phyloP scores from a whole-genome alignment of 1,140 invertebrate genomes.

The Marisa cornuarietis region DNA sequence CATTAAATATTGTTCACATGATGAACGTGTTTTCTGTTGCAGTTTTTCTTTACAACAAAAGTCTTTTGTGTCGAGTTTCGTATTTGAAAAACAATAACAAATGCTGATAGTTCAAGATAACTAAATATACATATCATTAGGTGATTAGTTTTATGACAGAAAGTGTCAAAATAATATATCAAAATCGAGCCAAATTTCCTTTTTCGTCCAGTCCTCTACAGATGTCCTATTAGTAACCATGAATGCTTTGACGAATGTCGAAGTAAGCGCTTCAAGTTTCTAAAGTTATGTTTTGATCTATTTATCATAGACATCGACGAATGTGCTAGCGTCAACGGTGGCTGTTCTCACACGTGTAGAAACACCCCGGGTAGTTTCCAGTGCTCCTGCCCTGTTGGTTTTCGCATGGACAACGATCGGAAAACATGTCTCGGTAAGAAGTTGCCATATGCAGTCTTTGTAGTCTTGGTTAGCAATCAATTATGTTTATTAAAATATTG shows the following conservation, averaged over 20 bases:
- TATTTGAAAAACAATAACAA: neutral
- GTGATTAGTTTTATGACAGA: no score
- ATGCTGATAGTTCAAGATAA: no score
- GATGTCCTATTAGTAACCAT: no score
- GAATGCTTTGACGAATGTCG: no score
- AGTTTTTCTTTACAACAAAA: neutral
- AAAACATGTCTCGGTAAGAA: conserved; percentile 27
- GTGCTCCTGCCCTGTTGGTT: conserved; percentile 31
- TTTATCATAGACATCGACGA: conserved; percentile 22
- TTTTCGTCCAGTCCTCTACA: no score
- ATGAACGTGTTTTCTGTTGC: neutral
- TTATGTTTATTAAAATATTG: no score
- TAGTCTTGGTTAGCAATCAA: no score
- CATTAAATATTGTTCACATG: neutral
- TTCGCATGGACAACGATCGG: conserved; percentile 18
- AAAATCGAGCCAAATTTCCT: no score
- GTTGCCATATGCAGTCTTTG: no score
- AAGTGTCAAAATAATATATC: no score
- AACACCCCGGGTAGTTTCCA: conserved; percentile 29
- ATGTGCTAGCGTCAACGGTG: neutral
- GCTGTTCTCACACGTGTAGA: conserved; percentile 27
- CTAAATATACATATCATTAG: no score
- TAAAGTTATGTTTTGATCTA: neutral
- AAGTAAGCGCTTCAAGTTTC: no score
- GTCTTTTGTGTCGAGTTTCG: neutral